These are phyloP conservation scores for Babylonia areolata DNA, from an alignment of 1,140 invertebrate genomes.

Conservation along the genomic window DNA sequence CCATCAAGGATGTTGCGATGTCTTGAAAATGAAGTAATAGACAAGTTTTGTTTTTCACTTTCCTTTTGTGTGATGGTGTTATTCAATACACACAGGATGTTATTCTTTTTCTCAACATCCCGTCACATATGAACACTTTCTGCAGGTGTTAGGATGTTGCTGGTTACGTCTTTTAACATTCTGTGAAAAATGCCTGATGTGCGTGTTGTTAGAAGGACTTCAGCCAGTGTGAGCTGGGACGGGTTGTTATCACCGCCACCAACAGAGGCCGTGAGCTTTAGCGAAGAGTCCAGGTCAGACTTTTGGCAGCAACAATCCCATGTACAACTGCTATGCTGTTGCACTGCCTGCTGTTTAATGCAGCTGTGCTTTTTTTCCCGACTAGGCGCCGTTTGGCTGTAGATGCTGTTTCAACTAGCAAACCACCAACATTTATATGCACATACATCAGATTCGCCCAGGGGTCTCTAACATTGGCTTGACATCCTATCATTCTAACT, in stretches of 20 bases:
- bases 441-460: background rate
- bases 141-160: too few species aligned
- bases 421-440: background rate
- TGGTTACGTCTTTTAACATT: too few species aligned
- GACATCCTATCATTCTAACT: too few species aligned
- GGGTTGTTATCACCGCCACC: background rate
- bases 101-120: too few species aligned
- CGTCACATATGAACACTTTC: too few species aligned
- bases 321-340: background rate
- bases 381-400: background rate
- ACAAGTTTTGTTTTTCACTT: too few species aligned
- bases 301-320: background rate
- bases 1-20: too few species aligned
- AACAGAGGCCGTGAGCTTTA: background rate
- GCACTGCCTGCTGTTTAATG: background rate
- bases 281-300: slow-evolving; percentile 5
- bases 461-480: too few species aligned
- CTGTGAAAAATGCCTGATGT: background rate
- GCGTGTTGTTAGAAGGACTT: background rate
- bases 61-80: too few species aligned
- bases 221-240: background rate
- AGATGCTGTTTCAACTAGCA: background rate
- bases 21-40: too few species aligned
- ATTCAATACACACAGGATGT: too few species aligned
- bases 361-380: background rate